Base-by-base conservation (phyloP, 2,113 vertebrate genomes). In the Saccopteryx leptura region DNA sequence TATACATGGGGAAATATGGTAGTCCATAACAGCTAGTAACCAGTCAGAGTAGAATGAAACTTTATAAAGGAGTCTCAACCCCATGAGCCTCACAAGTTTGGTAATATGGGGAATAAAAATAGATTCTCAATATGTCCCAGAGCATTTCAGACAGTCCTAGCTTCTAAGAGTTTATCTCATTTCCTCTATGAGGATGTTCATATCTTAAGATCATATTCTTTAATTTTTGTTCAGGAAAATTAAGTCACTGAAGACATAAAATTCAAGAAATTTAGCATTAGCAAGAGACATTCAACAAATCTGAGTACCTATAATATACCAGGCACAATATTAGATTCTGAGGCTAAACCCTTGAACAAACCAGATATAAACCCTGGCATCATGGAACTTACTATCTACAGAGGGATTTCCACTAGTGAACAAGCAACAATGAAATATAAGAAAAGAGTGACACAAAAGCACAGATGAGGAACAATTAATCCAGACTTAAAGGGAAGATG, bases 141-240 rank as follows among this genome's bases (percentile, higher is more conserved):
- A 88, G n/a, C 60, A 50, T 60, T 92, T 91, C 21, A 76, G 23
- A 50, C 21, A 1, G 18, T 52, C 1, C 9, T 26, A 28, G 31
- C 80, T 85, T 75, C 31, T n/a, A 90, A 80, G 26, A 68, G 39
- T 68, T 88, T 92, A 24, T 26, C 26, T 52, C 23, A 86, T 89
- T 66, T 87, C 46, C 74, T 71, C 54, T 19, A 58, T 46, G 31
- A 71, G n/a, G 65, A 52, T 23, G 4, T 1, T 71, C 8, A 18
- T 71, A 60, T 50, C 21, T 86, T 86, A 31, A 18, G 85, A 39
- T 86, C 28, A 89, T 46, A 75, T 48, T 87, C 86, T 92, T 72
- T 28, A 31, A 19, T 31, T 90, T 96, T 76, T 81, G 3, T 31
- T 60, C 60, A 46, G 68, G 48, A 58, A 85, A 95, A 76, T 71